phyloP scores from a whole-genome alignment of 2,113 vertebrate species.

The Pelobates fuscus region DNA sequence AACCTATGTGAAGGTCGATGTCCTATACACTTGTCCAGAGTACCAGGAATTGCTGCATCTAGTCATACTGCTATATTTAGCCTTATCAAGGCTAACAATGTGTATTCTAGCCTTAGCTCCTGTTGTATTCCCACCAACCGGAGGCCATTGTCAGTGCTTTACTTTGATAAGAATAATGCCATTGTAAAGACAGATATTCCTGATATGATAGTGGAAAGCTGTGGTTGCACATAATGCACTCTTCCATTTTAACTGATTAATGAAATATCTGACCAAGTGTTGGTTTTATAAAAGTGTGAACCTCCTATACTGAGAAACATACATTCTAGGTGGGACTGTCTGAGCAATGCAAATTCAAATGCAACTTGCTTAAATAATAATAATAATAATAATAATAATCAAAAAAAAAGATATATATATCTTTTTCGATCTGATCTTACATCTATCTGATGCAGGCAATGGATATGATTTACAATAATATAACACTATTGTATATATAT shows the following conservation, averaged over 20 bases:
- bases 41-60: constrained; percentile 84
- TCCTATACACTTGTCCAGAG: constrained; percentile 78
- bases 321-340: no score
- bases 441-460: no score
- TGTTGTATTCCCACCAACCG: constrained; percentile 80
- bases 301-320: no score
- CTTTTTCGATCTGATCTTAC: no score
- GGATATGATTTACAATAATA: no score
- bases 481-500: no score
- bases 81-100: constrained; percentile 84
- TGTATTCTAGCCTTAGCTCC: constrained; percentile 71
- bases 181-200: constrained; percentile 83
- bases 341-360: no score
- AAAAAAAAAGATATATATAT: no score
- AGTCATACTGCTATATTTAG: constrained; percentile 84
- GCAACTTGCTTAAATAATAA: no score
- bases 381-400: no score
- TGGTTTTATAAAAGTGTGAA: no score
- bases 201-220: constrained; percentile 88
- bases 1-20: constrained; percentile 88
- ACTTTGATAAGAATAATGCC: constrained; percentile 79
- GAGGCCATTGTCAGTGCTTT: constrained; percentile 80
- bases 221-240: constrained; percentile 78
- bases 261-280: no score
- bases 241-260: neutral